Evolutionary conservation across 92 coral and sea anemone genomes (phyloP).

Genomic region (Heteractis magnifica): DNA sequence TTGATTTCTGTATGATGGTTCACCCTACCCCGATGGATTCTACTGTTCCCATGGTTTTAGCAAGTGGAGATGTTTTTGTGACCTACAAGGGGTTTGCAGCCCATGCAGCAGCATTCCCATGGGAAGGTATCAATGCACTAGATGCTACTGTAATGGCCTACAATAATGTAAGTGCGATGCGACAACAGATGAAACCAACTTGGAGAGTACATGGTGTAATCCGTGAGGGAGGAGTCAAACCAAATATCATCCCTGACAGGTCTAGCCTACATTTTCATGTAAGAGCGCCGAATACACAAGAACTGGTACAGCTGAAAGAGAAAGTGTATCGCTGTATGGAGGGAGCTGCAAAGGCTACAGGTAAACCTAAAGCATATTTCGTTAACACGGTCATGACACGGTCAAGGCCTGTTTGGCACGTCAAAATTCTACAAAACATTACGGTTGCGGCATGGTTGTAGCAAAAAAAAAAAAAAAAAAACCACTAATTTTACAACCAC

Average conservation of each 20-base stretch:
- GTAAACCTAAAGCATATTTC: conserved; percentile 9
- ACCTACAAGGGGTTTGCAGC: conserved; percentile 79
- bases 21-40: conserved; percentile 68
- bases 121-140: conserved; percentile 92
- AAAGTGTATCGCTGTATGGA: conserved; percentile 72
- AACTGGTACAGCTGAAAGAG: conserved; percentile 43
- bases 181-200: conserved; percentile 95
- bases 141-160: conserved; percentile 92
- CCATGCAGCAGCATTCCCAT: conserved; percentile 95
- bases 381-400: too few relatives aligned
- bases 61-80: conserved; percentile 43
- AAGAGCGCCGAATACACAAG: conserved; percentile 62
- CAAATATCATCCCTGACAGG: conserved; percentile 90
- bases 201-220: conserved; percentile 86
- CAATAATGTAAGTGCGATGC: conserved; percentile 67
- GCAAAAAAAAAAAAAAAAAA: too few relatives aligned
- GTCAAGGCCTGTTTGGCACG: too few relatives aligned
- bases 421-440: too few relatives aligned
- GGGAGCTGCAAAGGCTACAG: conserved; percentile 82
- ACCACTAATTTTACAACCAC: too few relatives aligned
- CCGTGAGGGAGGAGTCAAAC: conserved; percentile 81
- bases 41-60: conserved; percentile 37
- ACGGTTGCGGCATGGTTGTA: too few relatives aligned
- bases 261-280: conserved; percentile 50
- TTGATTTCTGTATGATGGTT: conserved; percentile 93